Evolutionary conservation across 1,140 invertebrate genomes (phyloP).

Genomic region (Cydia amplana): DNA sequence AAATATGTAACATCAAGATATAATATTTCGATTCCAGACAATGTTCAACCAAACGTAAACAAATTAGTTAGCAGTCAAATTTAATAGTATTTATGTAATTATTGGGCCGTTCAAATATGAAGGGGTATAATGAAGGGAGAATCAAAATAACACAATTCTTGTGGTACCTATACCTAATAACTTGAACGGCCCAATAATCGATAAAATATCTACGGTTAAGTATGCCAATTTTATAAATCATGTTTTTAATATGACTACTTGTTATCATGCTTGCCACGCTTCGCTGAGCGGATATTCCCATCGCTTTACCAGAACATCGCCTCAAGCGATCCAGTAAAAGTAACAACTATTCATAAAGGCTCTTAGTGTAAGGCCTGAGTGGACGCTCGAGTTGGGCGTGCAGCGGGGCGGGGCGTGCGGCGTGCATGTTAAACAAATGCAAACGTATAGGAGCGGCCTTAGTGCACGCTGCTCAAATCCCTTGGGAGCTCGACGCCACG

Average conservation of each 20-base stretch:
- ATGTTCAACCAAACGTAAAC: neutral
- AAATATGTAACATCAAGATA: neutral
- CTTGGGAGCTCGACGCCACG: no score
- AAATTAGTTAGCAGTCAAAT: neutral
- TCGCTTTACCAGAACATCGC: neutral
- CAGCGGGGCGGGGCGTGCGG: no score
- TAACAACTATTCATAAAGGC: no score
- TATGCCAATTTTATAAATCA: neutral
- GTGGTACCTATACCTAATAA: neutral
- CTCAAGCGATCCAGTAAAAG: neutral
- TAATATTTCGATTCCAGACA: neutral
- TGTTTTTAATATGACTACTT: neutral
- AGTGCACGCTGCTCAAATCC: no score
- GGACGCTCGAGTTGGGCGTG: no score
- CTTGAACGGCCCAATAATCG: neutral
- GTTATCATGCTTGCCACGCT: neutral
- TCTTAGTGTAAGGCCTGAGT: no score
- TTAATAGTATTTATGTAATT: neutral
- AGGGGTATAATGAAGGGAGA: no score
- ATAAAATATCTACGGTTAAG: no score
- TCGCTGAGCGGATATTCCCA: neutral
- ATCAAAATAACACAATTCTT: neutral
- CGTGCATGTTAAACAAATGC: no score
- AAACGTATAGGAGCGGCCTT: no score
- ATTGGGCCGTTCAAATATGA: neutral